A percentile compares a stretch with the other conserved stretches of the same genome.
Evolutionary conservation across 2,797 vertebrate genomes (phyloP).

Genomic region (Meriones psammophilus): DNA sequence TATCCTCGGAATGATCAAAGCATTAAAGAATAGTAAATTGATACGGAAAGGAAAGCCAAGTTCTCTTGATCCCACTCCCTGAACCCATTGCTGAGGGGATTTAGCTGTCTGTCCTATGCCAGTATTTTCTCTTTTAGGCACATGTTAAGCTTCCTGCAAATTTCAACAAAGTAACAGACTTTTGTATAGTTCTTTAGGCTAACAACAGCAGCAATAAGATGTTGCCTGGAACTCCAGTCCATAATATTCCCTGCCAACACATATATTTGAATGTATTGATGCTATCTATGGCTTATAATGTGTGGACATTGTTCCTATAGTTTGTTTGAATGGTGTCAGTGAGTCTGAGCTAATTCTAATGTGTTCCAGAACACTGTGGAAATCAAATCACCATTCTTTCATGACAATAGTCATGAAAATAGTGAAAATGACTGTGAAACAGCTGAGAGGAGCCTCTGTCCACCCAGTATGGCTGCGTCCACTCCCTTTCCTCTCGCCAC

Average conservation of each 20-base stretch:
- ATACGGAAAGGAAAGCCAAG: constrained; percentile 25
- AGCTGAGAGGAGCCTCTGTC: constrained; percentile 32
- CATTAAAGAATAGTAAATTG: constrained; percentile 3
- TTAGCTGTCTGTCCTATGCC: not conserved
- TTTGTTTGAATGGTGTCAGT: not conserved
- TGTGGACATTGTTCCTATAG: not conserved
- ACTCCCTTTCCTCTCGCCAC: not conserved
- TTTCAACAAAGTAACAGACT: not conserved
- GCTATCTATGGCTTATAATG: not conserved
- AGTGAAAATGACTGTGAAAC: constrained; percentile 46
- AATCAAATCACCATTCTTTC: constrained; percentile 14
- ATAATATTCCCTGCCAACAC: constrained; percentile 5
- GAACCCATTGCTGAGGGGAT: not conserved
- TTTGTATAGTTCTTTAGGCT: constrained; percentile 23
- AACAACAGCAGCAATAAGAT: not conserved
- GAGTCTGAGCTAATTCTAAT: not conserved
- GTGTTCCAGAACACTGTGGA: not conserved
- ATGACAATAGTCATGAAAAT: not conserved
- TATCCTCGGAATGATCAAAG: not conserved
- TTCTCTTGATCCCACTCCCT: not conserved
- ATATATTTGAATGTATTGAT: too few species aligned
- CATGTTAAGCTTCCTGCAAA: not conserved
- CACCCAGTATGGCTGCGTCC: not conserved
- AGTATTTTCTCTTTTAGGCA: not conserved
- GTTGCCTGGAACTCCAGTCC: not conserved